Evolutionary conservation across 2,113 vertebrate genomes (phyloP).

Genomic region (Cyanoderma ruficeps): DNA sequence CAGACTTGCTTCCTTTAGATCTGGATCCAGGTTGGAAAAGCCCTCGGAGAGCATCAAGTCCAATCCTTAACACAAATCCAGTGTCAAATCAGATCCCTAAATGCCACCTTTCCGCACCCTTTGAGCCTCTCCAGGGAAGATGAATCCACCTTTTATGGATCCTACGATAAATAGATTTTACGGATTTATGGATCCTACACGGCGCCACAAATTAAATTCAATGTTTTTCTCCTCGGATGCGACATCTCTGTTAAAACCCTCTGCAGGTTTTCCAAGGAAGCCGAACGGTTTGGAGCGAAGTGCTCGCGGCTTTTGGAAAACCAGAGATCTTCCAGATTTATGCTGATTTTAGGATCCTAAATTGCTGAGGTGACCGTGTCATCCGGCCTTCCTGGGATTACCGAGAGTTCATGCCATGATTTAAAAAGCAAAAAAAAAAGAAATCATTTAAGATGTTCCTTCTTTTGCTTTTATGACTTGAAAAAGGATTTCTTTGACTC

Average conservation of each 20-base stretch:
- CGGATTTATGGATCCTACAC: too few species aligned
- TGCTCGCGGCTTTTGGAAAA: not conserved
- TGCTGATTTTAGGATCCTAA: too few species aligned
- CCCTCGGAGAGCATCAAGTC: fast-evolving
- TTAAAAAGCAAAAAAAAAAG: not conserved
- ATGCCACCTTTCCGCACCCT: not conserved
- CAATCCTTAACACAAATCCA: not conserved
- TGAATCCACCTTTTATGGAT: not conserved
- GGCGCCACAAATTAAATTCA: not conserved
- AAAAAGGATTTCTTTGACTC: not conserved
- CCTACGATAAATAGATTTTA: not conserved
- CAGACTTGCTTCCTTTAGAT: not conserved
- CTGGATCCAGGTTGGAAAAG: not conserved
- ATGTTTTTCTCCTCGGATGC: not conserved
- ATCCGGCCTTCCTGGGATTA: not conserved
- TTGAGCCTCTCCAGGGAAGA: not conserved
- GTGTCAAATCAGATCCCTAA: not conserved
- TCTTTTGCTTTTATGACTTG: not conserved
- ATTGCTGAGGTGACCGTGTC: too few species aligned
- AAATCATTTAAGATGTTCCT: not conserved
- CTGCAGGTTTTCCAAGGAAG: not conserved
- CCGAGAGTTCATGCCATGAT: not conserved
- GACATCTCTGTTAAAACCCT: not conserved
- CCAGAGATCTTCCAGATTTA: too few species aligned
- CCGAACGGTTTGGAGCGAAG: not conserved